Conservation (phyloP, 1,140 invertebrate species). For the Heterodera schachtii region DNA sequence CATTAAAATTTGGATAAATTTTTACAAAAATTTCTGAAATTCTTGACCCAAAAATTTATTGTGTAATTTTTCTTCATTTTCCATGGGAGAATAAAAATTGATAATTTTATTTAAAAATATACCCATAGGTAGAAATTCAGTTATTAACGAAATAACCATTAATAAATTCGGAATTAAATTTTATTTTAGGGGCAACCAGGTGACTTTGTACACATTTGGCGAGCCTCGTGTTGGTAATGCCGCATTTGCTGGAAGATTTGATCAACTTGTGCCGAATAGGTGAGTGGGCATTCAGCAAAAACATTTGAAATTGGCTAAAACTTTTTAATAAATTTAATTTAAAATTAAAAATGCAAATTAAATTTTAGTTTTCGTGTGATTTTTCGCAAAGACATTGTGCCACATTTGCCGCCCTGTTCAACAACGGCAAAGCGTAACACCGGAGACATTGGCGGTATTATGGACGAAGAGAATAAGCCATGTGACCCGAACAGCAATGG, state of each 20-base stretch:
- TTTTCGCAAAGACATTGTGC: constrained; percentile 48
- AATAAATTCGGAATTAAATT: neutral
- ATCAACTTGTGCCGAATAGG: constrained; percentile 49
- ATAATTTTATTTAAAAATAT: too few species aligned
- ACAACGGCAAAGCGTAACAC: constrained; percentile 26
- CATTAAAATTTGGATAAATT: too few species aligned
- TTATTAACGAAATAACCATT: too few species aligned
- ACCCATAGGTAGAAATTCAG: too few species aligned
- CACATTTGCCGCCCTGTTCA: constrained; percentile 46
- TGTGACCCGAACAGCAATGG: constrained; percentile 36
- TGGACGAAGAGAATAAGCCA: constrained; percentile 35
- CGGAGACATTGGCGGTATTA: neutral
- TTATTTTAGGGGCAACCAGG: constrained; percentile 27
- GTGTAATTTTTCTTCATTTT: too few species aligned
- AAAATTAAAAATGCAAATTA: neutral
- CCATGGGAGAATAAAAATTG: too few species aligned
- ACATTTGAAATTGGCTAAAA: too few species aligned
- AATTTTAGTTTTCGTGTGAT: constrained; percentile 47
- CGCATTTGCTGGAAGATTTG: constrained; percentile 42
- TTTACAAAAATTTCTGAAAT: too few species aligned
- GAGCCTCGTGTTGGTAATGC: constrained; percentile 49
- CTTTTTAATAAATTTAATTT: neutral
- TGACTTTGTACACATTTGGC: constrained; percentile 49
- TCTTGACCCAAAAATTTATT: too few species aligned
- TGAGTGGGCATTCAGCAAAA: neutral